Conservation (phyloP, 2,113 vertebrate species). For the Odocoileus virginianus region DNA sequence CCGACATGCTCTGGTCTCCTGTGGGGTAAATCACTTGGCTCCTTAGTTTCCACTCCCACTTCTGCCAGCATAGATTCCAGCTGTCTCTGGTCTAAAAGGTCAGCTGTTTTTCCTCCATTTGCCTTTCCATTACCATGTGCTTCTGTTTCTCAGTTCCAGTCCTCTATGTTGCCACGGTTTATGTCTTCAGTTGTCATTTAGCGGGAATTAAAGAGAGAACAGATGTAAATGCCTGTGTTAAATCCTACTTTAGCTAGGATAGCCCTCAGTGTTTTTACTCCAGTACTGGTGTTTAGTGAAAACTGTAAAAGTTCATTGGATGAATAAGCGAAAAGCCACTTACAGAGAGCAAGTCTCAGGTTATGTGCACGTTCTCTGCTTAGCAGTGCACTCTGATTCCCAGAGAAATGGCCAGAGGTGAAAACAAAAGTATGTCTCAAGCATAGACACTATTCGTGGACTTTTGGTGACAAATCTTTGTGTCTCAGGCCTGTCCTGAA, state of each 20-base stretch:
- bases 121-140: neutral
- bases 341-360: neutral
- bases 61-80: neutral
- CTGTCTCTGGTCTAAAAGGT: neutral
- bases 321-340: neutral
- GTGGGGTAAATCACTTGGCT: neutral
- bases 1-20: neutral
- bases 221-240: neutral
- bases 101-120: neutral
- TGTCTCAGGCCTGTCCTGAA: neutral
- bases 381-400: neutral
- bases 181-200: neutral
- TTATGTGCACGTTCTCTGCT: neutral
- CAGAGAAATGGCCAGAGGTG: neutral
- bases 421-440: neutral
- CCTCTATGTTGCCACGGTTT: neutral
- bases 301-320: neutral
- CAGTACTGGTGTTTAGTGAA: neutral
- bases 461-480: neutral
- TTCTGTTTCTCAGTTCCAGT: neutral
- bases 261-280: neutral
- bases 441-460: neutral
- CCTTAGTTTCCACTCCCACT: neutral
- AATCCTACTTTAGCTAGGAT: neutral
- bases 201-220: neutral